These are phyloP conservation scores for Eupeodes corollae DNA, from an alignment of 1,140 invertebrate species.

Conservation along the genomic window DNA sequence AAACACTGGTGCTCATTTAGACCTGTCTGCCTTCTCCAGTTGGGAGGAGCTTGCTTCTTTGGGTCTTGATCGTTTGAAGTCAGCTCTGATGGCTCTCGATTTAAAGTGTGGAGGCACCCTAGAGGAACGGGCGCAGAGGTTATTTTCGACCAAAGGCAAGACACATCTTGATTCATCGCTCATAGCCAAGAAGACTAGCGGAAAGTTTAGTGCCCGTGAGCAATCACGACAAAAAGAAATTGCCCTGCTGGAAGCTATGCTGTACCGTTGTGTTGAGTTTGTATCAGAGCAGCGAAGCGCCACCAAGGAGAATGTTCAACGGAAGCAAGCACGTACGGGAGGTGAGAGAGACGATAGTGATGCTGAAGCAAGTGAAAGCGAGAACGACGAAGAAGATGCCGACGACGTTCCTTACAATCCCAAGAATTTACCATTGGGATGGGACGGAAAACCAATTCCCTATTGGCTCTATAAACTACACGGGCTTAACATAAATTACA, in stretches of 20 bases:
- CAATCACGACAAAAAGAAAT: slow-evolving; percentile 69
- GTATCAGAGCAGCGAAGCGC: slow-evolving; percentile 73
- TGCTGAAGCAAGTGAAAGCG: slow-evolving; percentile 78
- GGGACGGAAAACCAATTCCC: slow-evolving; percentile 99
- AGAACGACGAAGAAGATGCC: slow-evolving; percentile 82
- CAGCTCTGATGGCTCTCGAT: slow-evolving; percentile 91
- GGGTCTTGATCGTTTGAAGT: slow-evolving; percentile 93
- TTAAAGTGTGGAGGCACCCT: slow-evolving; percentile 97
- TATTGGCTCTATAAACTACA: slow-evolving; percentile 99
- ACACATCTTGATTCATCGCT: slow-evolving; percentile 79
- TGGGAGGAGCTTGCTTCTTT: slow-evolving; percentile 95
- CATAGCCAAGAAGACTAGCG: slow-evolving; percentile 69
- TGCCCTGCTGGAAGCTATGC: slow-evolving; percentile 75
- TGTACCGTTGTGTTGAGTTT: slow-evolving; percentile 76
- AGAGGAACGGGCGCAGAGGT: slow-evolving; percentile 89
- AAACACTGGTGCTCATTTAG: slow-evolving; percentile 88
- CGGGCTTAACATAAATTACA: slow-evolving; percentile 97
- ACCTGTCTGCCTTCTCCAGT: slow-evolving; percentile 93
- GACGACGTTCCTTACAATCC: slow-evolving; percentile 97
- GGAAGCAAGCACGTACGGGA: slow-evolving; percentile 93
- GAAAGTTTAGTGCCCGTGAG: slow-evolving; percentile 54
- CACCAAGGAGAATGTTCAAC: slow-evolving; percentile 95
- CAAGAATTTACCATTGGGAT: slow-evolving; percentile 96
- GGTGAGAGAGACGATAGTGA: slow-evolving; percentile 89
- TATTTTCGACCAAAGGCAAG: slow-evolving; percentile 94